These are phyloP conservation scores for Polyommatus iphigenia DNA, from an alignment of 2,888 invertebrate genomes.

Conservation along the genomic window DNA sequence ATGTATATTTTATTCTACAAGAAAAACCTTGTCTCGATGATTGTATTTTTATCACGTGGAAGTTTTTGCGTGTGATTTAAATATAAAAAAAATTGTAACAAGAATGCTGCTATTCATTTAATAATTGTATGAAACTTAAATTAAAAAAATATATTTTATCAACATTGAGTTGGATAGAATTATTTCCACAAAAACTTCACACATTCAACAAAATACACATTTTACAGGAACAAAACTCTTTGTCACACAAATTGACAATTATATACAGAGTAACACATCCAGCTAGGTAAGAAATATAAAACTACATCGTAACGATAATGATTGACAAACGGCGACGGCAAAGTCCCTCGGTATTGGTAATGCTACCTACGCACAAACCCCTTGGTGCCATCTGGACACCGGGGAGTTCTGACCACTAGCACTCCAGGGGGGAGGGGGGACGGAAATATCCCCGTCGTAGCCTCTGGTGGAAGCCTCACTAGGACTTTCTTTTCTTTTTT, in stretches of 20 bases:
- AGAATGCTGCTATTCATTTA: not conserved
- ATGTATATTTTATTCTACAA: slow-evolving; percentile 25
- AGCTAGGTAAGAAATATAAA: slow-evolving; percentile 32
- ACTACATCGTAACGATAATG: not conserved
- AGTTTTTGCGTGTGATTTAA: not conserved
- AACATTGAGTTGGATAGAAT: not conserved
- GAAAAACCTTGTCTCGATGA: not conserved
- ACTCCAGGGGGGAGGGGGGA: slow-evolving; percentile 73
- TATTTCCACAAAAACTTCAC: not conserved
- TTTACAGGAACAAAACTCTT: slow-evolving; percentile 21
- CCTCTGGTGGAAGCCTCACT: slow-evolving; percentile 62
- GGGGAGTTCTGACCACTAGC: slow-evolving; percentile 85
- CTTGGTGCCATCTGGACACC: slow-evolving; percentile 88
- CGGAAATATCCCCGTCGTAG: slow-evolving; percentile 63
- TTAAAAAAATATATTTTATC: not conserved
- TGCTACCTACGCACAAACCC: slow-evolving; percentile 74
- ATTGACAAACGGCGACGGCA: slow-evolving; percentile 32
- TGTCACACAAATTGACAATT: slow-evolving; percentile 18
- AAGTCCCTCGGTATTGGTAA: slow-evolving; percentile 40
- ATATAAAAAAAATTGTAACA: not conserved
- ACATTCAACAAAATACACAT: slow-evolving; percentile 3
- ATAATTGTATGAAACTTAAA: not conserved
- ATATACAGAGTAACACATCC: slow-evolving; percentile 24
- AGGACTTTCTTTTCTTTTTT: slow-evolving; percentile 69
- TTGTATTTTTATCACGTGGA: not conserved